Evolutionary conservation across 2,797 vertebrate genomes (phyloP), one percentile per base, ranked within the genome.

Genomic region (Sciaenops ocellatus): DNA sequence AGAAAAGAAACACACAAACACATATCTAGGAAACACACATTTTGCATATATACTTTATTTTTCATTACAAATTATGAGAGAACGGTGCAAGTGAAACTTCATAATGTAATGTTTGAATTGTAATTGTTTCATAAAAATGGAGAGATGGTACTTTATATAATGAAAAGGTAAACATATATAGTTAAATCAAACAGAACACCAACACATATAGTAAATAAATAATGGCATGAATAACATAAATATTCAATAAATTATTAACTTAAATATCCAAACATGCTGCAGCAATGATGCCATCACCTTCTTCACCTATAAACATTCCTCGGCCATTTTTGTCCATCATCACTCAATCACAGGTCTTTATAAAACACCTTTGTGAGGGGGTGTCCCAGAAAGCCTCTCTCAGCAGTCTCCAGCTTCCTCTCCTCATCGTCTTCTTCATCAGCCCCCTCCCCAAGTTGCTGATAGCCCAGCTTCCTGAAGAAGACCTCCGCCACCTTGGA

Each of bases 381-480:
- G 79, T 96, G 95, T 54, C 97, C 96, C 83, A 97, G 85, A 89
- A 96, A 96, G 42, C 95, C 84, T 90, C 93, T 90, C 88, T 95
- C 92, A 44, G 94, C 93, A 71, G 76, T 90, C 80, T 95, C 93
- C 59, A 86, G 84, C 55, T 86, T 83, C 16, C 79, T 51, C 62
- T 94, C 93, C 17, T 92, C 76, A 1, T 90, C 89, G 1, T 90
- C 88, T 1, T 85, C 92, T 34, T 93, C 94, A 26, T 93, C 85
- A 30, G 80, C 74, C 80, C 84, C 85, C 84, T 95, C 93, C 20
- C 92, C 95, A 30, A 89, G 86, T 55, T 89, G 92, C 52, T 44
- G 76, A 89, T 97, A 98, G 46, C 97, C 96, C 9, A 96, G 87
- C 80, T 96, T 96, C 89, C 91, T 95, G 83, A 97, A 96, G 83